Base-by-base conservation (phyloP, 2,113 vertebrate genomes). In the Butorides virescens region DNA sequence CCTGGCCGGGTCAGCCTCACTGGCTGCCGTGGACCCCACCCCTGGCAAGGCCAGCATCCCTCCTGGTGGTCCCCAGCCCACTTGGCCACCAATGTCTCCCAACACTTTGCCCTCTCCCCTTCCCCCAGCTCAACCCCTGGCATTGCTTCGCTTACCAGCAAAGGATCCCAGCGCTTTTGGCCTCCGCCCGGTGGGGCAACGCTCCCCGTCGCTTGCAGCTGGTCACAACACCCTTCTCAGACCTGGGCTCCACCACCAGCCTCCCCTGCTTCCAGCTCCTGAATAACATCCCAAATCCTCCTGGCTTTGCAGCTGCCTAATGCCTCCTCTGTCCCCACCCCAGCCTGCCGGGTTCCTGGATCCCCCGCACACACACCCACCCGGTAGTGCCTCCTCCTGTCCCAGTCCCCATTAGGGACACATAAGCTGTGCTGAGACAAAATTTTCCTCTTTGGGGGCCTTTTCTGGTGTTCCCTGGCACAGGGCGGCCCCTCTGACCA, bases 141-240 rank as follows among this genome's bases (percentile, higher is more conserved):
- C 1, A 1, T 12, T 22, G 19, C 62, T 91, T 46, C 47, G 44
- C 0, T 70, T 29, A 29, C 29, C 10, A 2, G 9, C 5, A 8
- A 66, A 82, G 13, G 25, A 12, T 91, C 17, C n/a, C 62, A 50
- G 5, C 3, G 2, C 12, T 29, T 13, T 42, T 1, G 11, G 25
- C 42, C 66, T 30, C 32, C 2, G 9, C 9, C 23, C 11, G 7
- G 13, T 8, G 47, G 22, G 5, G 11, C 10, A 10, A 71, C 66
- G 50, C 25, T 14, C 8, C 14, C 0, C 0, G 15, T 52, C 2
- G 2, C n/a, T 79, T 58, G 39, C 36, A 68, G 53, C 23, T 0
- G 2, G 37, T 39, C 1, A 0, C 42, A 58, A 52, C 7, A 1
- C 30, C 46, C 49, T 65, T 74, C 70, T 74, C 42, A 34, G 42